These are phyloP conservation scores for Tragopan temminckii DNA, from an alignment of 2,797 vertebrate genomes.

Conservation along the genomic window DNA sequence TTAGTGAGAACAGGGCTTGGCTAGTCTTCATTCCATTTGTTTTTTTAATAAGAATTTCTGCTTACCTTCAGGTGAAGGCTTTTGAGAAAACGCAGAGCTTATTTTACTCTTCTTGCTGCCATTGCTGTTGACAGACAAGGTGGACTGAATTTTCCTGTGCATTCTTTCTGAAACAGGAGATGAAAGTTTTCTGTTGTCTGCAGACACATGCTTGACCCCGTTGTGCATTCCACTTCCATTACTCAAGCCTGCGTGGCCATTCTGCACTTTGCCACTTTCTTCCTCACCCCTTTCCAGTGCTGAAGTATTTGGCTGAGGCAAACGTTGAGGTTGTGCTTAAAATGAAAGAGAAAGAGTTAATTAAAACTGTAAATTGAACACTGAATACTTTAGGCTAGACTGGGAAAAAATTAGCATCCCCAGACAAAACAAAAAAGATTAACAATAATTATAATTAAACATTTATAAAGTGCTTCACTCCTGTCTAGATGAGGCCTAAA, in stretches of 20 bases:
- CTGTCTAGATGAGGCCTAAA: neutral
- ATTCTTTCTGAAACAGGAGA: conserved; percentile 93
- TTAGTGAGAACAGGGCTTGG: conserved; percentile 10
- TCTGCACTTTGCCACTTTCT: conserved; percentile 83
- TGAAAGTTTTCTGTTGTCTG: conserved; percentile 85
- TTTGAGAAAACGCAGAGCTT: conserved; percentile 91
- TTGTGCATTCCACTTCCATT: conserved; percentile 86
- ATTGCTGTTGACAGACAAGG: conserved; percentile 93
- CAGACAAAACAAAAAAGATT: neutral
- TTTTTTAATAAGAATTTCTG: conserved; percentile 22
- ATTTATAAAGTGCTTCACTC: neutral
- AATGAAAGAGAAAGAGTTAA: conserved; percentile 39
- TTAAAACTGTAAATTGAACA: conserved; percentile 4
- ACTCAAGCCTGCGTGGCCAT: conserved; percentile 80
- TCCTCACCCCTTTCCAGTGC: conserved; percentile 79
- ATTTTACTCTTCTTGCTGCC: conserved; percentile 92
- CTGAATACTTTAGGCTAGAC: neutral
- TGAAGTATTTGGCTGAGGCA: conserved; percentile 82
- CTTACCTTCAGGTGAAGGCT: conserved; percentile 95
- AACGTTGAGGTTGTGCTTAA: conserved; percentile 91
- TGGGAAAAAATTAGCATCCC: neutral
- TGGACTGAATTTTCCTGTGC: conserved; percentile 94
- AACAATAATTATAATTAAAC: neutral
- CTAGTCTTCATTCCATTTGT: neutral
- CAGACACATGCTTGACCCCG: conserved; percentile 70